Percentiles rank a stretch among this genome's conserved stretches.
phyloP scores from a whole-genome alignment of 2,888 invertebrate species.

The Nephrocerus scutellatus region DNA sequence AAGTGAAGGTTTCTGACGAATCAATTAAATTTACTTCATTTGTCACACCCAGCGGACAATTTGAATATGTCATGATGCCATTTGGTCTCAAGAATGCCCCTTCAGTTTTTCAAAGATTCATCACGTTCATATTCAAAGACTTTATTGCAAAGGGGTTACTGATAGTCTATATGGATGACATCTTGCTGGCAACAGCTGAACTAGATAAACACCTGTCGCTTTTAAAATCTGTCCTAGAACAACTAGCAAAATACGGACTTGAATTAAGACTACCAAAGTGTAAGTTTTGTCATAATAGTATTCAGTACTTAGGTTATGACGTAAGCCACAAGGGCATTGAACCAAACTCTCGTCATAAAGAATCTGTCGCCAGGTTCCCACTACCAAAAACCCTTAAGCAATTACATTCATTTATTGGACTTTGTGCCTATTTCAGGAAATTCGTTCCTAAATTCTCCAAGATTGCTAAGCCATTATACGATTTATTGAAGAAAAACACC shows the following conservation, averaged over 20 bases:
- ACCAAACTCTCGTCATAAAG: too few relatives aligned
- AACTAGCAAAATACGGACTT: constrained; percentile 7
- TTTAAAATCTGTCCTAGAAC: constrained; percentile 9
- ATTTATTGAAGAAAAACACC: too few relatives aligned
- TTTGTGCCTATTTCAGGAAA: too few relatives aligned
- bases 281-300: too few relatives aligned
- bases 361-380: too few relatives aligned
- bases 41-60: constrained; percentile 22
- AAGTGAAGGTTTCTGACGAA: constrained; percentile 15
- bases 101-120: constrained; percentile 13
- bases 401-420: too few relatives aligned
- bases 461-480: constrained; percentile 22
- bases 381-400: too few relatives aligned
- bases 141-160: constrained; percentile 8
- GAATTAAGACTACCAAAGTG: constrained; percentile 14
- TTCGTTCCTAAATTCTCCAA: neutral
- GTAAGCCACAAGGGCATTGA: too few relatives aligned
- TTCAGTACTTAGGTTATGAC: too few relatives aligned
- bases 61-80: constrained; percentile 16
- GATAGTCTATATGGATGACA: constrained; percentile 19
- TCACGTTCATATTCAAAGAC: constrained; percentile 12
- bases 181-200: constrained; percentile 13
- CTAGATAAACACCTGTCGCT: constrained; percentile 13
- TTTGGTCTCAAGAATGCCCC: constrained; percentile 19
- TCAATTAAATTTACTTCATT: constrained; percentile 21